Conservation (phyloP, 1,140 invertebrate genomes). For the Meloidogyne hapla region DNA sequence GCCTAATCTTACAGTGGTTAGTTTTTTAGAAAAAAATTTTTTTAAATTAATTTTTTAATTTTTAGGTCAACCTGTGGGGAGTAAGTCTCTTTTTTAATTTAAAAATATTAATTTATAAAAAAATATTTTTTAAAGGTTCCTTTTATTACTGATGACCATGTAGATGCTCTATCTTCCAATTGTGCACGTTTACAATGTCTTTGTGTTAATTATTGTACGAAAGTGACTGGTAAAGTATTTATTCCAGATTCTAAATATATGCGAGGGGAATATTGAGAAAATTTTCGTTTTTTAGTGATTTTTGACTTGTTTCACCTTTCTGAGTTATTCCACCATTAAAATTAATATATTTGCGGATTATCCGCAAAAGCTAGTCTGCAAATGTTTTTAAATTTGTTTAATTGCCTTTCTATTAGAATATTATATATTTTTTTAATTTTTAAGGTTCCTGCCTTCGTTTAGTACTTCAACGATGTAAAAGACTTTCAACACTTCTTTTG, state of each 20-base stretch:
- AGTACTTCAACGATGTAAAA: slow-evolving; percentile 73
- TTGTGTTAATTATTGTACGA: slow-evolving; percentile 91
- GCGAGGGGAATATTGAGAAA: slow-evolving; percentile 65
- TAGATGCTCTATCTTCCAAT: slow-evolving; percentile 82
- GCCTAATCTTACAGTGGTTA: slow-evolving; percentile 89
- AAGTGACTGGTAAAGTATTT: slow-evolving; percentile 78
- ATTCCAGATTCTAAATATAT: slow-evolving; percentile 82
- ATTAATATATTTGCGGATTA: no score
- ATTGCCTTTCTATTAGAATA: background rate
- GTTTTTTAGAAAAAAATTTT: slow-evolving; percentile 71
- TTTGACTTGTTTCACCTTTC: no score
- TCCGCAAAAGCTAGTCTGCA: no score
- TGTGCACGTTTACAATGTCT: slow-evolving; percentile 86
- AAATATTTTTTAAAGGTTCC: slow-evolving; percentile 39
- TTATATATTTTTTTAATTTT: background rate
- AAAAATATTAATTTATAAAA: no score
- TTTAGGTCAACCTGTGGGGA: slow-evolving; percentile 2
- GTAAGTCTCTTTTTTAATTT: background rate
- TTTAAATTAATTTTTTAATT: background rate
- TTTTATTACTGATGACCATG: slow-evolving; percentile 79
- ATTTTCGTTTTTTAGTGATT: no score
- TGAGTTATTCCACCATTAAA: no score
- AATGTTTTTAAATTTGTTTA: no score
- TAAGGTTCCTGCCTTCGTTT: slow-evolving; percentile 16
- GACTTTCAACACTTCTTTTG: slow-evolving; percentile 86